These are phyloP conservation scores for Physella acuta DNA, from an alignment of 1,140 invertebrate genomes.

Conservation along the genomic window DNA sequence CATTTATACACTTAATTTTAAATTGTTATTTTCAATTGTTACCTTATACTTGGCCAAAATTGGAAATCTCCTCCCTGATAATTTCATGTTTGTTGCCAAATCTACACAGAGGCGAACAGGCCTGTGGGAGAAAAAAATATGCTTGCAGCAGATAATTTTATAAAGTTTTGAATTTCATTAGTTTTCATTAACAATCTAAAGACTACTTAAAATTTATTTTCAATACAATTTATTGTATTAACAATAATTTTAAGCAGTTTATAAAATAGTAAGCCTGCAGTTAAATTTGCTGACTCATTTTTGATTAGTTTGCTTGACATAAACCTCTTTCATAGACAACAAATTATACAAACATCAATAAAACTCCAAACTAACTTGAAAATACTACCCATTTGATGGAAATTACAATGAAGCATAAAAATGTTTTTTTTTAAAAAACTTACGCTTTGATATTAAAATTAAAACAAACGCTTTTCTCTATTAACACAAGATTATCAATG, in stretches of 20 bases:
- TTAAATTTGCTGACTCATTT: not conserved
- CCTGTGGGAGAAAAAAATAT: slow-evolving; percentile 33
- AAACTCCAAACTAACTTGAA: too few species aligned
- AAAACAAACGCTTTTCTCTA: too few species aligned
- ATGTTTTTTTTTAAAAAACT: too few species aligned
- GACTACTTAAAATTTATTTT: not conserved
- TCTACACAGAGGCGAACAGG: slow-evolving; percentile 85
- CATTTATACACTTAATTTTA: too few species aligned
- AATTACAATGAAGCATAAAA: too few species aligned
- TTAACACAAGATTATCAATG: not conserved
- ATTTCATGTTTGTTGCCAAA: slow-evolving; percentile 86
- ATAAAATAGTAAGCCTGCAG: not conserved
- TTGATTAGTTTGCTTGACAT: too few species aligned
- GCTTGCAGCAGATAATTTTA: not conserved
- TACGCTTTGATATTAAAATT: too few species aligned
- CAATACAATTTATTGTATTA: not conserved
- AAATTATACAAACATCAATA: too few species aligned
- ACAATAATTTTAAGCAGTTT: not conserved
- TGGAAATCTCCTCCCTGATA: slow-evolving; percentile 82
- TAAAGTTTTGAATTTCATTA: not conserved
- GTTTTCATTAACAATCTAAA: not conserved
- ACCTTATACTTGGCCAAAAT: slow-evolving; percentile 79
- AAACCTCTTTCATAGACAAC: too few species aligned
- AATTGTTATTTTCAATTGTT: not conserved
- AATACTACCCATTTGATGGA: too few species aligned